Evolutionary conservation across 2,113 vertebrate species (phyloP).

Genomic region (Australoheros scitulus): DNA sequence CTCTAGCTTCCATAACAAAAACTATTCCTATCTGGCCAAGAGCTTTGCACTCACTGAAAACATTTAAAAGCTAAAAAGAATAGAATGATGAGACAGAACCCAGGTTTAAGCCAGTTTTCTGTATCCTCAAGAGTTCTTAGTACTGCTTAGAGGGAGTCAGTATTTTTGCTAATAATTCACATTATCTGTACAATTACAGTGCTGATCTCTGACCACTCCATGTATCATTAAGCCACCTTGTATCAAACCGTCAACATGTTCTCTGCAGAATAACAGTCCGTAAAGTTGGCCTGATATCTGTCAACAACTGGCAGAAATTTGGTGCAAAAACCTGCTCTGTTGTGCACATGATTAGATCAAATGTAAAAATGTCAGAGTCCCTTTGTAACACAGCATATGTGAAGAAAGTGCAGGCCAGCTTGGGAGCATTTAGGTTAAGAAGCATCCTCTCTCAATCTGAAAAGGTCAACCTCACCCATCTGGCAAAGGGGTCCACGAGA

Average conservation of each 20-base stretch:
- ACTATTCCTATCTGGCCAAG: background rate
- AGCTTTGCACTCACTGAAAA: background rate
- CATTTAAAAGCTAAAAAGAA: background rate
- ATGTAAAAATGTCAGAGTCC: slow-evolving; percentile 44
- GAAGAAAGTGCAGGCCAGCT: slow-evolving; percentile 15
- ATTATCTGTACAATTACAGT: slow-evolving; percentile 19
- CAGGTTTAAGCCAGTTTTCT: background rate
- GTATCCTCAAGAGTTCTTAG: background rate
- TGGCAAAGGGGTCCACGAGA: slow-evolving; percentile 3
- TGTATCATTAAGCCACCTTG: background rate
- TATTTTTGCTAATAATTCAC: too few species aligned
- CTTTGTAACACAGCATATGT: slow-evolving; percentile 34
- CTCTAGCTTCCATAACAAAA: too few species aligned
- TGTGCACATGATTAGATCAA: slow-evolving; percentile 1
- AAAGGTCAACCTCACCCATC: slow-evolving; percentile 43
- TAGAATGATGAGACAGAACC: background rate
- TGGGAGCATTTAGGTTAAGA: slow-evolving; percentile 36
- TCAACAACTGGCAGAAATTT: slow-evolving; percentile 4
- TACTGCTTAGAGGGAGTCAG: too few species aligned
- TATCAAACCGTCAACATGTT: background rate
- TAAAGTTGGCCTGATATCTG: background rate
- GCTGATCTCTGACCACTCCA: background rate
- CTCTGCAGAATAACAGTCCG: background rate
- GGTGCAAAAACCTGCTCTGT: background rate
- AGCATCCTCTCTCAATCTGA: slow-evolving; percentile 35